Evolutionary conservation across 2,888 invertebrate genomes (phyloP).

Genomic region (Galerucella calmariensis): DNA sequence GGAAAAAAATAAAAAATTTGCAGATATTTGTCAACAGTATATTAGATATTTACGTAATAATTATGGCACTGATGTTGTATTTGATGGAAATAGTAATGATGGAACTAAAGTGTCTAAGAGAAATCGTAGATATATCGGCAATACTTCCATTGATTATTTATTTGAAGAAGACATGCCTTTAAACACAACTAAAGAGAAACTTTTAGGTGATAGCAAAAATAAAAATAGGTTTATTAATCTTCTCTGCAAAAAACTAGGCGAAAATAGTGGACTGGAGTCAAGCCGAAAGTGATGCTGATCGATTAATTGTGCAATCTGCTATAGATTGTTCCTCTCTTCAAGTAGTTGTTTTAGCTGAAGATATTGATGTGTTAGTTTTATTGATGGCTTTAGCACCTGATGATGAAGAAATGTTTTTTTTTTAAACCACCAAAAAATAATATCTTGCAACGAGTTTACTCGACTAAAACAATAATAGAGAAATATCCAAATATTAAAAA

Average conservation of each 20-base stretch:
- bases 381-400: conserved; percentile 35
- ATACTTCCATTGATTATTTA: neutral
- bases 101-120: neutral
- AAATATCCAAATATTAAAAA: conserved; percentile 24
- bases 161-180: neutral
- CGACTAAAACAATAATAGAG: conserved; percentile 14
- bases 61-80: neutral
- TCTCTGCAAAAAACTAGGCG: no score
- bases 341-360: conserved; percentile 45
- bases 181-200: no score
- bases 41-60: neutral
- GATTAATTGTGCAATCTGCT: no score
- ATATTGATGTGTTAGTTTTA: conserved; percentile 44
- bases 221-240: no score
- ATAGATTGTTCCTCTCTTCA: conserved; percentile 21
- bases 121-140: neutral
- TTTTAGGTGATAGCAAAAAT: no score
- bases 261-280: no score
- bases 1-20: no score
- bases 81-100: neutral
- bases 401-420: conserved; percentile 8
- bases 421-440: no score
- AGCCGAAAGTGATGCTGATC: no score
- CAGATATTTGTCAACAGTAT: no score
- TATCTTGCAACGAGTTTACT: no score